Base-by-base conservation (phyloP, 2,113 vertebrate species). In the Aspidoscelis tigris region DNA sequence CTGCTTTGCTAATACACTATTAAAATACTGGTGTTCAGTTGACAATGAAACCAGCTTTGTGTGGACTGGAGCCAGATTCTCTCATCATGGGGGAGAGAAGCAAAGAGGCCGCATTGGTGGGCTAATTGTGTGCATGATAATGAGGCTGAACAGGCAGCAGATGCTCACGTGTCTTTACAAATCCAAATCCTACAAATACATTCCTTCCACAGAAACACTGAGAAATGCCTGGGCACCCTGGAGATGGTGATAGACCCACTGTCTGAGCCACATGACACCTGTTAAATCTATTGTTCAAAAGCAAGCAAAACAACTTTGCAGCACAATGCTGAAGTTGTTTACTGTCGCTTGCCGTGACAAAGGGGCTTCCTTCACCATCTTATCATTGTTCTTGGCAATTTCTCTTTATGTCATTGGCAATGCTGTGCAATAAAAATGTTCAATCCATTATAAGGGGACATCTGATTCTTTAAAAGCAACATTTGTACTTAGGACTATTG, bases 161-260 rank as follows among this genome's bases (percentile, higher is more conserved):
- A 97, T 97, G 96, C 96, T 97, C 96, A 91, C 94, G 93, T 97
- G 97, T 97, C 97, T 97, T 96, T 96, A 98, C 97, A 97, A 61
- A 97, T 94, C 91, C 93, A 84, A 90, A 89, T 92, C 90, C 88
- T 90, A 89, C 93, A 85, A 82, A 92, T 94, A 95, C 93, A 91
- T 95, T 95, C 94, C 88, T 94, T 89, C 92, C 95, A 90, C 92
- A 90, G 91, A 92, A 96, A 92, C 93, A 89, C 26, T 92, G 91
- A 94, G 93, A 93, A 95, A 94, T 93, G 94, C 92, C 92, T 88
- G 95, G 95, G 92, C 96, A 96, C 97, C 94, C 95, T 90, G 93
- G 93, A 94, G 95, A 83, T 93, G 85, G 85, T 20, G 88, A 91
- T 24, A 93, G 93, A 86, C 89, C 94, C 44, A 10, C 88, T 84